These are phyloP conservation scores for Chloroceryle aenea DNA, from an alignment of 2,113 vertebrate genomes.

Conservation along the genomic window DNA sequence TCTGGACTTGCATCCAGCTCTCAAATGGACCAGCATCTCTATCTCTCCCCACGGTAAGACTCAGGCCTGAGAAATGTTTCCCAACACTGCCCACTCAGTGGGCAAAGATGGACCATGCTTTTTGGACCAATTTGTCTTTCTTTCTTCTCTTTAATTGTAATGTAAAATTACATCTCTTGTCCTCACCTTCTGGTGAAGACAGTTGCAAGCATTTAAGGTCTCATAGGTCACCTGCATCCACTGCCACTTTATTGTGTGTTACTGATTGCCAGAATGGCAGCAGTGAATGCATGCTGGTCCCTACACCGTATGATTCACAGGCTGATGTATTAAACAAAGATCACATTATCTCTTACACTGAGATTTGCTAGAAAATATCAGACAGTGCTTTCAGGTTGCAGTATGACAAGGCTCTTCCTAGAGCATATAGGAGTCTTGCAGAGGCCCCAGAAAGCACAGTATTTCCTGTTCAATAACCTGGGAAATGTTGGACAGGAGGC, in stretches of 20 bases:
- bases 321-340: background rate
- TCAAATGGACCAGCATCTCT: background rate
- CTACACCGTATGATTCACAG: background rate
- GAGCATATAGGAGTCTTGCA: background rate
- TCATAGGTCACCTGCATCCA: background rate
- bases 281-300: background rate
- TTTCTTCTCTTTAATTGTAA: background rate
- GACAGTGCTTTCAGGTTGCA: background rate
- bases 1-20: background rate
- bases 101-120: fast-evolving
- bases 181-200: background rate
- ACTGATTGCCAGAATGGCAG: background rate
- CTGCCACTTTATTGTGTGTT: background rate
- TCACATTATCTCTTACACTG: background rate
- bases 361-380: background rate
- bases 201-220: background rate
- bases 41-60: background rate
- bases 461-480: background rate
- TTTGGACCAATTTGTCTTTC: background rate
- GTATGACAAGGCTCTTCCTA: background rate
- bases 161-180: background rate
- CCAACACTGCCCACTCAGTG: background rate
- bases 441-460: background rate
- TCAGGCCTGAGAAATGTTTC: background rate
- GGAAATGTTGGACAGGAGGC: background rate